Evolutionary conservation across 1,140 invertebrate genomes (phyloP).

Genomic region (Bacillus rossius): DNA sequence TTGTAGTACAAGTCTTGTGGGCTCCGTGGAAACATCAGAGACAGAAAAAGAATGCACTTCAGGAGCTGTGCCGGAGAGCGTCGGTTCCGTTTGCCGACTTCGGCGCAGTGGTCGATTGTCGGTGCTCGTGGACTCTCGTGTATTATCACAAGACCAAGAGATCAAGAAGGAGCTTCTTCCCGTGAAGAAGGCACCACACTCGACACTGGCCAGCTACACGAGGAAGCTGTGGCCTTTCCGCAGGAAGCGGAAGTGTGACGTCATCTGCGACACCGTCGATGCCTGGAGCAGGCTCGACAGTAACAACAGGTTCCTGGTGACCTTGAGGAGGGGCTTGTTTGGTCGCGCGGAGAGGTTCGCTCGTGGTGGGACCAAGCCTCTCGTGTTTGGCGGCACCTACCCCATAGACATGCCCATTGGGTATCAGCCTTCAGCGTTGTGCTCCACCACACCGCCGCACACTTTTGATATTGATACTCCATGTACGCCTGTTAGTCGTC

Average conservation of each 20-base stretch:
- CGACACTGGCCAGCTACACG: neutral
- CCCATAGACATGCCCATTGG: conserved; percentile 56
- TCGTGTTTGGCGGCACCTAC: conserved; percentile 75
- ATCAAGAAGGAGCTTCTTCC: too few relatives aligned
- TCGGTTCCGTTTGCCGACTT: too few relatives aligned
- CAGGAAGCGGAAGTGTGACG: conserved; percentile 30
- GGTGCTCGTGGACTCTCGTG: too few relatives aligned
- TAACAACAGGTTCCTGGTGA: conserved; percentile 4
- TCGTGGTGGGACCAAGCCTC: conserved; percentile 46
- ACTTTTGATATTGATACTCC: conserved; percentile 59
- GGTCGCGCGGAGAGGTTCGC: neutral
- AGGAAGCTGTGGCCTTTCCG: conserved; percentile 4
- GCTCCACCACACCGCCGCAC: conserved; percentile 44
- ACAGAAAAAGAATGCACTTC: too few relatives aligned
- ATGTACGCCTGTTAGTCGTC: neutral
- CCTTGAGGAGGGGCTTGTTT: conserved; percentile 12
- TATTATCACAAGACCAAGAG: too few relatives aligned
- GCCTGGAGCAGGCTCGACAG: conserved; percentile 42
- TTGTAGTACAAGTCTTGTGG: too few relatives aligned
- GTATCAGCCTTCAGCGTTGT: conserved; percentile 27
- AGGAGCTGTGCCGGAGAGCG: too few relatives aligned
- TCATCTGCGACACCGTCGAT: conserved; percentile 56
- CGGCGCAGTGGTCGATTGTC: too few relatives aligned
- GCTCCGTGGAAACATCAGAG: too few relatives aligned
- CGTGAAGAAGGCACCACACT: too few relatives aligned